Conservation (phyloP, 2,113 vertebrate species). For the Tor tambroides region DNA sequence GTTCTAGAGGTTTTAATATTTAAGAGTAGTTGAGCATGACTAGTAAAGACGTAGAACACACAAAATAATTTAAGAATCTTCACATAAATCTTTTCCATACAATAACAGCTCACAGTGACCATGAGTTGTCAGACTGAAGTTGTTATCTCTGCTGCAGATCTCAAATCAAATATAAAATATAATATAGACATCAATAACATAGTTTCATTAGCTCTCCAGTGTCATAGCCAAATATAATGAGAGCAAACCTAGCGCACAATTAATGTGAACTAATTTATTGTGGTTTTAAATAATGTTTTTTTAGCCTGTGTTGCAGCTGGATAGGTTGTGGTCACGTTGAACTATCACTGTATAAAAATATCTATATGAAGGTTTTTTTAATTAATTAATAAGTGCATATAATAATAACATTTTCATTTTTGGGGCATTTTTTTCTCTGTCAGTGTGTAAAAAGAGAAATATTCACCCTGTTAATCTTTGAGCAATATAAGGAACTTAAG, state of each 20-base stretch:
- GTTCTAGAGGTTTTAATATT: background rate
- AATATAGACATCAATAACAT: background rate
- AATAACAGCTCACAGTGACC: background rate
- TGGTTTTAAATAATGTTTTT: background rate
- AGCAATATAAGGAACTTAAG: slow-evolving; percentile 48
- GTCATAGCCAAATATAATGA: background rate
- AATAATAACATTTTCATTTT: background rate
- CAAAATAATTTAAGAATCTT: background rate
- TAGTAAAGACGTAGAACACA: background rate
- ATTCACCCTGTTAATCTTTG: background rate
- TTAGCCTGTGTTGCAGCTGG: background rate
- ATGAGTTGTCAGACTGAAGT: background rate
- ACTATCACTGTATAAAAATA: background rate
- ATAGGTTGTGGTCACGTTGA: background rate
- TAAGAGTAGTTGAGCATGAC: background rate
- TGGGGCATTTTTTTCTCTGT: background rate
- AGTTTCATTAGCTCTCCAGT: background rate
- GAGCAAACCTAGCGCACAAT: background rate
- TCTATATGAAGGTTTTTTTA: background rate
- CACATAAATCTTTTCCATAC: background rate
- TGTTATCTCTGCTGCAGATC: background rate
- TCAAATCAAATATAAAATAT: background rate
- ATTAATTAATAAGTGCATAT: background rate
- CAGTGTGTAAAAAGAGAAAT: background rate
- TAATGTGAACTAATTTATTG: background rate